These are phyloP conservation scores for Aphidius colemani DNA, from an alignment of 2,888 invertebrate species.

Conservation along the genomic window DNA sequence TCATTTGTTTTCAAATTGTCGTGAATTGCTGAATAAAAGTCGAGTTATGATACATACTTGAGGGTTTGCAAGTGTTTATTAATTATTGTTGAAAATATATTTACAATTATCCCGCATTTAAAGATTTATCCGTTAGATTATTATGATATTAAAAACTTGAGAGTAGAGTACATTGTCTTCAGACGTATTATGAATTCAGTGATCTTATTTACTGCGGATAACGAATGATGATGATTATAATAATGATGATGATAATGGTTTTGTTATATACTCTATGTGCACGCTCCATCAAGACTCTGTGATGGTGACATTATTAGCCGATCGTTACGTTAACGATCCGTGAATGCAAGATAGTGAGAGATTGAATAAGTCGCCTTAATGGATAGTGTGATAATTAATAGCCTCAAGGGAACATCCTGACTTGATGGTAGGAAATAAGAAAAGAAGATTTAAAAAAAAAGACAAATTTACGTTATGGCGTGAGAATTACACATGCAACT, in stretches of 20 bases:
- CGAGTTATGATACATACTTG: too few species aligned
- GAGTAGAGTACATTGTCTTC: too few species aligned
- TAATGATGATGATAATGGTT: too few species aligned
- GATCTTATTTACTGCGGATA: too few species aligned
- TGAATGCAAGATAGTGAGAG: slow-evolving; percentile 52
- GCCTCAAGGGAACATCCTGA: slow-evolving; percentile 29
- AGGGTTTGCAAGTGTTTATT: too few species aligned
- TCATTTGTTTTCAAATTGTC: slow-evolving; percentile 42
- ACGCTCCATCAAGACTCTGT: slow-evolving; percentile 14
- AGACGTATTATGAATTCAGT: too few species aligned
- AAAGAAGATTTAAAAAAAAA: too few species aligned
- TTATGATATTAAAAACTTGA: too few species aligned
- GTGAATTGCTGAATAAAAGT: too few species aligned
- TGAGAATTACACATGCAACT: slow-evolving; percentile 18
- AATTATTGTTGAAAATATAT: slow-evolving; percentile 19
- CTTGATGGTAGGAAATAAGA: slow-evolving; percentile 7
- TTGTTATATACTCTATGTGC: slow-evolving; percentile 8
- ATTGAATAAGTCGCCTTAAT: slow-evolving; percentile 32
- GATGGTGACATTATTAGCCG: slow-evolving; percentile 48
- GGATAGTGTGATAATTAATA: slow-evolving; percentile 50
- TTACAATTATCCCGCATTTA: slow-evolving; percentile 55
- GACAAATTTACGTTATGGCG: slow-evolving; percentile 17
- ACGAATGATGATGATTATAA: too few species aligned
- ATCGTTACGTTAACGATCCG: slow-evolving; percentile 53
- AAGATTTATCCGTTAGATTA: too few species aligned